phyloP scores from a whole-genome alignment of 2,888 invertebrate genomes.

The Apoda limacodes region DNA sequence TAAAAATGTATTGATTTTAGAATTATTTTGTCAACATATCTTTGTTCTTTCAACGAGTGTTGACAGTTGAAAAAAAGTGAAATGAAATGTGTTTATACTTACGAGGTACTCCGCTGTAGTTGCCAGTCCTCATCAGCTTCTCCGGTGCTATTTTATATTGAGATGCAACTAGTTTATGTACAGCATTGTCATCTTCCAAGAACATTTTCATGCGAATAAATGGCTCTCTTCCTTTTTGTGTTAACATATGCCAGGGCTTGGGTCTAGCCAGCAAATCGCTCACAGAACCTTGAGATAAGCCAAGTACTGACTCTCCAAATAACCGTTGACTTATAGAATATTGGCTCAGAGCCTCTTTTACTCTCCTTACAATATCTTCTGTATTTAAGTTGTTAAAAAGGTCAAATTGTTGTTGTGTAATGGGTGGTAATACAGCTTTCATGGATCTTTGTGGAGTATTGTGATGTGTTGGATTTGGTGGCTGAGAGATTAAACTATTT shows the following conservation, averaged over 20 bases:
- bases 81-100: too few relatives aligned
- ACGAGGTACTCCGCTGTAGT: conserved; percentile 88
- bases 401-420: conserved; percentile 99
- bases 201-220: conserved; percentile 99
- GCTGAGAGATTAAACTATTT: conserved; percentile 94
- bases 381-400: conserved; percentile 98
- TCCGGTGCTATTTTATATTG: conserved; percentile 99
- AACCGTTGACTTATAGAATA: conserved; percentile 97
- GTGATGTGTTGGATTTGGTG: conserved; percentile 87
- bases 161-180: conserved; percentile 94
- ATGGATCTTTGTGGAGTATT: conserved; percentile 87
- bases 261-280: conserved; percentile 97
- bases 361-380: conserved; percentile 97
- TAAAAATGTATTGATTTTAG: too few relatives aligned
- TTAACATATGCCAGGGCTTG: conserved; percentile 99
- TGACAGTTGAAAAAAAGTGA: too few relatives aligned
- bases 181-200: conserved; percentile 94
- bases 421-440: conserved; percentile 96
- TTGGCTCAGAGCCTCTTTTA: conserved; percentile 94
- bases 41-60: too few relatives aligned
- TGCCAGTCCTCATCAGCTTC: conserved; percentile 95
- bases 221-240: conserved; percentile 96
- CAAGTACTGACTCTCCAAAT: conserved; percentile 98
- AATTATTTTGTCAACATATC: too few relatives aligned
- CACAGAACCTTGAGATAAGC: conserved; percentile 96